Evolutionary conservation across 2,797 vertebrate species (phyloP).

Genomic region (Agapornis canus): DNA sequence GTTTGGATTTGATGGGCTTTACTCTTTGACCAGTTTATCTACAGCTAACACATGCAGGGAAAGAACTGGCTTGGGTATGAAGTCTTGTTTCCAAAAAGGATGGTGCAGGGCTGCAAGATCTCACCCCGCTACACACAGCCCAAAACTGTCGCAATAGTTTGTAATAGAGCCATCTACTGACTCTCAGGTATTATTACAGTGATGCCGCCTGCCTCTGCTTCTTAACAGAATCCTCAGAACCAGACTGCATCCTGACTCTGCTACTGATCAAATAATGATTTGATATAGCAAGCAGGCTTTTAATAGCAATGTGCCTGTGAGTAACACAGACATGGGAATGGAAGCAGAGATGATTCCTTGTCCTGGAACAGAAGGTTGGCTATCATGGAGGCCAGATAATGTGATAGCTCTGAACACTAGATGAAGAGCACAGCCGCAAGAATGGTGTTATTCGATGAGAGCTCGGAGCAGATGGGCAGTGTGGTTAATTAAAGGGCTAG

Average conservation of each 20-base stretch:
- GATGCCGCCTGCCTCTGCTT: neutral
- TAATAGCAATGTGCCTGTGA: neutral
- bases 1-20: neutral
- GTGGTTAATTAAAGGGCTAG: constrained; percentile 48
- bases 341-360: constrained; percentile 41
- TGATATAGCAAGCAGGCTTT: neutral
- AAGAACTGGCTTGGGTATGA: neutral
- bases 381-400: constrained; percentile 25
- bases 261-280: neutral
- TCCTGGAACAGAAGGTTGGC: constrained; percentile 59
- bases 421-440: neutral
- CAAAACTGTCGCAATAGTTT: neutral
- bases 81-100: neutral
- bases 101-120: neutral
- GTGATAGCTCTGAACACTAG: constrained; percentile 52
- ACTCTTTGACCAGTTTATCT: neutral
- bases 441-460: constrained; percentile 57
- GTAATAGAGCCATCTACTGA: constrained; percentile 45
- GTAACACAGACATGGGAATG: neutral
- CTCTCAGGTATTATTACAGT: neutral
- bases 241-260: neutral
- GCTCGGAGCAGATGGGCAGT: constrained; percentile 59
- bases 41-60: neutral
- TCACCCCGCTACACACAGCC: neutral
- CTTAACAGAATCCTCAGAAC: neutral